These are phyloP conservation scores for Rapana venosa DNA, from an alignment of 2,888 invertebrate species.

Conservation along the genomic window DNA sequence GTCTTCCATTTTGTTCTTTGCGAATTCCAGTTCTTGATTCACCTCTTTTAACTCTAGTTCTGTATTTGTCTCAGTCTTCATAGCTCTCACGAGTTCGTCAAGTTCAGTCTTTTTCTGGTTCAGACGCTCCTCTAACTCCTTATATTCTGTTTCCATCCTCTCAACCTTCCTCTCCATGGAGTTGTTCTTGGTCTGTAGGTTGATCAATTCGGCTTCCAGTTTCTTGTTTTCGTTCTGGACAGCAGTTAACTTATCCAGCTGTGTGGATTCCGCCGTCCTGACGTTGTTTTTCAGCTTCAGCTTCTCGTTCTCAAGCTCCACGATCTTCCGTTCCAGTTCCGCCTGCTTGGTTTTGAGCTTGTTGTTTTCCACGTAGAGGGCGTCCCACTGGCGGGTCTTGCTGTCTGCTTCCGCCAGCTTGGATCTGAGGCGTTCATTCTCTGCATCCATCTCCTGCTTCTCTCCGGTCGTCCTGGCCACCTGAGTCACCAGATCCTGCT, in stretches of 20 bases:
- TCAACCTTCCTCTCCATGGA: conserved; percentile 50
- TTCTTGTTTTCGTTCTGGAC: conserved; percentile 54
- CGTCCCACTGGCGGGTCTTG: conserved; percentile 43
- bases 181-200: conserved; percentile 55
- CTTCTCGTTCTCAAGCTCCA: conserved; percentile 57
- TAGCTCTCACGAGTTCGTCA: conserved; percentile 44
- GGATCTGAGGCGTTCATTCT: conserved; percentile 51
- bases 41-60: conserved; percentile 48
- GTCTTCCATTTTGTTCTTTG: conserved; percentile 50
- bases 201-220: conserved; percentile 52
- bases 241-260: conserved; percentile 51
- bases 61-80: conserved; percentile 44
- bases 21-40: conserved; percentile 52
- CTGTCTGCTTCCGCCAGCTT: conserved; percentile 35
- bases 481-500: conserved; percentile 39
- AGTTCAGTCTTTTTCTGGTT: conserved; percentile 48
- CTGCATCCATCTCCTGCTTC: conserved; percentile 48
- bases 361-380: conserved; percentile 55
- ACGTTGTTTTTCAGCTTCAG: conserved; percentile 50
- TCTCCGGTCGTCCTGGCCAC: conserved; percentile 46
- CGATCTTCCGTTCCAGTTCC: conserved; percentile 56
- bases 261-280: conserved; percentile 53
- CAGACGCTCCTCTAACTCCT: conserved; percentile 42
- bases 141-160: conserved; percentile 53
- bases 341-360: conserved; percentile 61